These are phyloP conservation scores for Fulica atra DNA, from an alignment of 2,113 vertebrate species.

Conservation along the genomic window DNA sequence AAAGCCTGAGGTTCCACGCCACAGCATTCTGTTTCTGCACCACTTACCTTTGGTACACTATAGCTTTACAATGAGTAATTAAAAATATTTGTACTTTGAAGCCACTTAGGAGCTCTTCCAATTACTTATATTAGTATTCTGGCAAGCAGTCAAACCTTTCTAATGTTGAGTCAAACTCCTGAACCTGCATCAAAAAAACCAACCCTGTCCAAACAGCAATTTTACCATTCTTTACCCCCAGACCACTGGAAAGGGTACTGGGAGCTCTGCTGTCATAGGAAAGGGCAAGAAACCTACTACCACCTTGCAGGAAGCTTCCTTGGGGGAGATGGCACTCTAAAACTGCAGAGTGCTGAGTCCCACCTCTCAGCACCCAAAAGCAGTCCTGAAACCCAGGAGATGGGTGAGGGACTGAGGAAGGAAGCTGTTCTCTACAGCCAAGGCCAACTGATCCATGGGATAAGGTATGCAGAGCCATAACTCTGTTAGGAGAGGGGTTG, in stretches of 20 bases:
- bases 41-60: not conserved
- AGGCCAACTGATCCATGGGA: not conserved
- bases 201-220: not conserved
- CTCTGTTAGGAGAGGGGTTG: not conserved
- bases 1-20: not conserved
- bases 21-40: not conserved
- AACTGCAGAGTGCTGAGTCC: not conserved
- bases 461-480: not conserved
- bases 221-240: not conserved
- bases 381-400: not conserved
- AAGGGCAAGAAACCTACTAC: not conserved
- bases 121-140: slow-evolving; percentile 53
- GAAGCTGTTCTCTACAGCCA: not conserved
- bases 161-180: slow-evolving; percentile 7
- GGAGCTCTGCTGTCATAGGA: rapidly evolving
- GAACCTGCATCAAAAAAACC: not conserved
- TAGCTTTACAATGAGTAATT: slow-evolving; percentile 32
- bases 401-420: rapidly evolving
- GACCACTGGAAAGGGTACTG: not conserved
- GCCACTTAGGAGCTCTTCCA: slow-evolving; percentile 43
- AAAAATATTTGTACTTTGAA: slow-evolving; percentile 55
- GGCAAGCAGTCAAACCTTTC: slow-evolving; percentile 40
- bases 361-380: not conserved
- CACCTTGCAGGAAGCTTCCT: not conserved
- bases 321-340: rapidly evolving